Evolutionary conservation across 35 echinoderm and acorn worm genomes (phyloP), one percentile per base, ranked within the genome.

Genomic region (Holothuria glaberrima): DNA sequence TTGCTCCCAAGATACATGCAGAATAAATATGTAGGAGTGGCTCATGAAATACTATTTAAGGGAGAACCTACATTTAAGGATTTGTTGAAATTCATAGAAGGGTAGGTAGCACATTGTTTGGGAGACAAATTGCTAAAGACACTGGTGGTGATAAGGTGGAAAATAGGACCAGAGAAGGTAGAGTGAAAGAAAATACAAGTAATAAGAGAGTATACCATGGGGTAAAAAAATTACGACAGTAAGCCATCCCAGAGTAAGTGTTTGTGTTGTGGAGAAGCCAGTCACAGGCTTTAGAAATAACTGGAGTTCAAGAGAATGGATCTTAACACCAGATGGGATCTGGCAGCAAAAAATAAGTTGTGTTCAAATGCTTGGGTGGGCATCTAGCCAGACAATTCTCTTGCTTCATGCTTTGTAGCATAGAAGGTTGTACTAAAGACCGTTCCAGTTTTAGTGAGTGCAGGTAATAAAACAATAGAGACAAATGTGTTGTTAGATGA

Each of bases 401-500:
- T 19, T 7, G 38, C 60, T 44, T n/a, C 12, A 81, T 71, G 35
- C 27, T n/a, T 10, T 90, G 89, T 48, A 32, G 10, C 5, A 79
- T 82, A 26, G 56, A 82, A 82, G 89, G 89, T 59, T 90, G 75
- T 56, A 54, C 62, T 22, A 12, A n/a, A 20, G 29, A 65, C 88
- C 2, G 44, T 90, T 7, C 70, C 71, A 30, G 71, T 90, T 14
- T 22, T 60, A 25, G 71, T 90, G 5, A 21, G 20, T 18, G 75
- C 48, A 13, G 72, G 88, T 30, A 59, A 65, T 48, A 59, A 45
- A 33, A 26, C 30, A 22, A 24, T 90, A 25, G 34, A 80, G 52
- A 52, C 61, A 30, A 90, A 90, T 89, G 88, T 72, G 59, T 29
- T 90, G 21, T 29, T 90, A 38, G 88, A 90, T 77, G 88, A 90